These are phyloP conservation scores for Psittacula echo DNA, from an alignment of 2,797 vertebrate species.

Conservation along the genomic window DNA sequence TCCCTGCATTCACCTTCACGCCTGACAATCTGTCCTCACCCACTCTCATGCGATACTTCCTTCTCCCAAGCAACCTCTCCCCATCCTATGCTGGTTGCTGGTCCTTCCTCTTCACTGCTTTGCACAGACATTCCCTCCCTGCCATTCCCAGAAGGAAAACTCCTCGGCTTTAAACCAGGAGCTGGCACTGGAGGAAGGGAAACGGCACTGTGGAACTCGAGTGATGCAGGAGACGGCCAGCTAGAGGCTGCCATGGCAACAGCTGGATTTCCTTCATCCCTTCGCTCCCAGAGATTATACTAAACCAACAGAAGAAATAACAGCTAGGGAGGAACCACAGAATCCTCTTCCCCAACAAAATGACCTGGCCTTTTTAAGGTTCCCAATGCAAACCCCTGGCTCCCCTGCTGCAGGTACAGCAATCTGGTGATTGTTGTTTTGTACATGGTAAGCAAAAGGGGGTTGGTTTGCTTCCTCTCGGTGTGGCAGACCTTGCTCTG, in stretches of 20 bases:
- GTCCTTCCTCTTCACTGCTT: not conserved
- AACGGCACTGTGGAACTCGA: not conserved
- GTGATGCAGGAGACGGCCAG: constrained; percentile 31
- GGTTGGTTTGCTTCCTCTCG: not conserved
- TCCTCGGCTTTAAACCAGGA: not conserved
- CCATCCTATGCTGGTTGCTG: not conserved
- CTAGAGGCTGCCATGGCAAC: constrained; percentile 66
- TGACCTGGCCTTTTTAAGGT: not conserved
- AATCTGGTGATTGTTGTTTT: not conserved
- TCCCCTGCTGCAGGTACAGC: not conserved
- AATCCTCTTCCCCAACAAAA: not conserved
- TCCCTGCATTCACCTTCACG: not conserved
- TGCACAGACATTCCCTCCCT: not conserved
- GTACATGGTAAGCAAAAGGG: not conserved
- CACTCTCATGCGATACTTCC: not conserved
- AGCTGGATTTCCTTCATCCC: constrained; percentile 57
- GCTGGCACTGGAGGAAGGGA: not conserved
- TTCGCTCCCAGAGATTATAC: not conserved
- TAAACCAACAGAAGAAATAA: not conserved
- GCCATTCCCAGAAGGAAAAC: not conserved
- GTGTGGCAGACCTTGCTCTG: not conserved
- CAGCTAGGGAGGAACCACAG: not conserved
- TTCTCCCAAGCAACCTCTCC: not conserved
- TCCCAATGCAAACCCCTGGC: not conserved
- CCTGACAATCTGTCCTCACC: not conserved